Conservation (phyloP, 1,140 invertebrate species). For the Aphidius gifuensis region DNA sequence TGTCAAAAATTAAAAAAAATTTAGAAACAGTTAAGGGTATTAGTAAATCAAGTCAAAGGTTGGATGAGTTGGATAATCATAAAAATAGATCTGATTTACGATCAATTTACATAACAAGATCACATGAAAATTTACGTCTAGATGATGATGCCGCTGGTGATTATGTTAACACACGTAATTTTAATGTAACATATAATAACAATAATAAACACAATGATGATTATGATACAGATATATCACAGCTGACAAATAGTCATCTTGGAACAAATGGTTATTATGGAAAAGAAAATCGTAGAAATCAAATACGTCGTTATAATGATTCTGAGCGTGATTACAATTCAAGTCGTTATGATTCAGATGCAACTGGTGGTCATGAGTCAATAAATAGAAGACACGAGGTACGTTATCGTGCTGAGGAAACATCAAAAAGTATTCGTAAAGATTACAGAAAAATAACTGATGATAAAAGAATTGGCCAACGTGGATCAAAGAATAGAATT, state of each 20-base stretch:
- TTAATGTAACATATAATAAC: constrained; percentile 12
- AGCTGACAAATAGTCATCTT: constrained; percentile 46
- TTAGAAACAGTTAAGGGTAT: constrained; percentile 44
- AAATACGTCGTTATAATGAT: constrained; percentile 40
- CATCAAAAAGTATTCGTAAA: constrained; percentile 33
- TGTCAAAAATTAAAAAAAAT: constrained; percentile 43
- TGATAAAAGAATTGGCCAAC: constrained; percentile 43
- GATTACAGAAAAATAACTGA: constrained; percentile 37
- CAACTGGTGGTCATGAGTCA: constrained; percentile 44
- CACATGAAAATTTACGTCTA: constrained; percentile 45
- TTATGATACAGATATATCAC: constrained; percentile 51
- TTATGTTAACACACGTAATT: constrained; percentile 38
- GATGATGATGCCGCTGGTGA: constrained; percentile 32
- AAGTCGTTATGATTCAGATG: constrained; percentile 49
- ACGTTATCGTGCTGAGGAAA: constrained; percentile 36
- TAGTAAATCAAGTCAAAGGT: constrained; percentile 48
- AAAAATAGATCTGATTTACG: constrained; percentile 34
- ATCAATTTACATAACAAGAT: constrained; percentile 39
- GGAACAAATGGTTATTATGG: constrained; percentile 44
- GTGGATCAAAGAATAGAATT: constrained; percentile 43
- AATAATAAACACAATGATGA: constrained; percentile 45
- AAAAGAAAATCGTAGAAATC: constrained; percentile 42
- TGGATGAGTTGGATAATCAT: constrained; percentile 43
- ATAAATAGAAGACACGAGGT: constrained; percentile 33
- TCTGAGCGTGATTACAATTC: constrained; percentile 39